Conservation (phyloP, 2,888 invertebrate genomes). For the Trileptium ribeirensis region DNA sequence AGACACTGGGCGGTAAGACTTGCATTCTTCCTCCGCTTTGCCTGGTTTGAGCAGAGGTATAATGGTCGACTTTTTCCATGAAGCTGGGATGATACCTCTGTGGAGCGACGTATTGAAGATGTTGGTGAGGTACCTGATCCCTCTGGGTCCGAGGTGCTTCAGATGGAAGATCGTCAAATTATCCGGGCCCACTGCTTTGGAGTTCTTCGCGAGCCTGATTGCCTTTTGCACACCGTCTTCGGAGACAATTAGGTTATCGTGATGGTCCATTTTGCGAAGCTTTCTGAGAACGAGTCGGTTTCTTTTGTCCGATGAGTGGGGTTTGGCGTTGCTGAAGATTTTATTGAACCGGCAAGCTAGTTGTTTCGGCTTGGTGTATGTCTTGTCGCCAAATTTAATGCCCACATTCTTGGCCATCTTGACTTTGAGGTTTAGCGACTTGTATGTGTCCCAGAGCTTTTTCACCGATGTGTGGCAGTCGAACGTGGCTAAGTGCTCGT, state of each 20-base stretch:
- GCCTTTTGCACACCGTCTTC: not conserved
- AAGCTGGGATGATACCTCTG: too few relatives aligned
- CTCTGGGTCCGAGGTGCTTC: too few relatives aligned
- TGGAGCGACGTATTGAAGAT: too few relatives aligned
- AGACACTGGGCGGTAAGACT: too few relatives aligned
- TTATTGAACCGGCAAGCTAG: not conserved
- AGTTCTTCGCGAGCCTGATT: not conserved
- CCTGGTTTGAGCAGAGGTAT: too few relatives aligned
- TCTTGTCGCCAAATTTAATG: not conserved
- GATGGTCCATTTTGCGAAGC: not conserved
- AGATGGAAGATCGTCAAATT: not conserved
- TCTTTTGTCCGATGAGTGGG: not conserved
- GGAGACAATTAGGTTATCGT: not conserved
- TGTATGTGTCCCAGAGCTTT: not conserved
- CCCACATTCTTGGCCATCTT: not conserved
- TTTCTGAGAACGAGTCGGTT: not conserved
- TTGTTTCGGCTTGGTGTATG: not conserved
- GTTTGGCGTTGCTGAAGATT: not conserved
- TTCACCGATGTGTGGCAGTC: not conserved
- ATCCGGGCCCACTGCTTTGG: not conserved
- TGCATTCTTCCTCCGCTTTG: too few relatives aligned
- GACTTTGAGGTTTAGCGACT: not conserved
- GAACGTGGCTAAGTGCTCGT: not conserved
- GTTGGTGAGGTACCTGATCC: too few relatives aligned
- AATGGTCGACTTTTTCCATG: too few relatives aligned